These are phyloP conservation scores for Sitophilus oryzae DNA, from an alignment of 1,140 invertebrate genomes.

Conservation along the genomic window DNA sequence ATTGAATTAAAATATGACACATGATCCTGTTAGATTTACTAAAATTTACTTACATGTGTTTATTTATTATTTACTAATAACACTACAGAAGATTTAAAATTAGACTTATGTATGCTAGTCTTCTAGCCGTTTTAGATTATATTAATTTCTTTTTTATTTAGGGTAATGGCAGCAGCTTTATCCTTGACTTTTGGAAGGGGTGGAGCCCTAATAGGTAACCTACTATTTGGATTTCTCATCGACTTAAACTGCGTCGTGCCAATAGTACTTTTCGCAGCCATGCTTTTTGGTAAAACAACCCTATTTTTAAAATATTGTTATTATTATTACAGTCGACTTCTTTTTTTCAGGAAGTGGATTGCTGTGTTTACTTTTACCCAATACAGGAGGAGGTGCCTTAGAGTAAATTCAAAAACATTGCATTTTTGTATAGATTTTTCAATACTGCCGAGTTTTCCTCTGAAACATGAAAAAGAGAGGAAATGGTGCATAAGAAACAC, in stretches of 20 bases:
- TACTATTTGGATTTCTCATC: slow-evolving; percentile 64
- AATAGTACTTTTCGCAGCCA: slow-evolving; percentile 59
- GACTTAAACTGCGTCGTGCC: slow-evolving; percentile 67
- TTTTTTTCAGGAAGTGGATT: slow-evolving; percentile 56
- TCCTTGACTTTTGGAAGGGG: slow-evolving; percentile 66
- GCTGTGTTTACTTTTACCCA: slow-evolving; percentile 60
- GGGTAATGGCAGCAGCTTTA: slow-evolving; percentile 69
- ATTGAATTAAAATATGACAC: no score
- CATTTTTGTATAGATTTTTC: neutral
- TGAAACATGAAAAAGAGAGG: neutral
- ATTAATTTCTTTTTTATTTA: slow-evolving; percentile 37
- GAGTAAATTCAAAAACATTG: slow-evolving; percentile 42
- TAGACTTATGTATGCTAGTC: no score
- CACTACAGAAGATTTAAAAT: no score
- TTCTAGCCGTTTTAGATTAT: no score
- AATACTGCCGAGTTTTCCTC: no score
- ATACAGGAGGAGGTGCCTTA: slow-evolving; percentile 59
- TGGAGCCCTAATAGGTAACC: slow-evolving; percentile 62
- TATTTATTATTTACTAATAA: no score
- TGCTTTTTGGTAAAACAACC: slow-evolving; percentile 57
- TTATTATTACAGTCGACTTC: neutral
- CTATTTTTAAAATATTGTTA: neutral
- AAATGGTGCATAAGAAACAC: neutral
- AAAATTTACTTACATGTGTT: no score
- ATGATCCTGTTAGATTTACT: no score